phyloP scores from a whole-genome alignment of 2,797 vertebrate species.

The Myotis planiceps region DNA sequence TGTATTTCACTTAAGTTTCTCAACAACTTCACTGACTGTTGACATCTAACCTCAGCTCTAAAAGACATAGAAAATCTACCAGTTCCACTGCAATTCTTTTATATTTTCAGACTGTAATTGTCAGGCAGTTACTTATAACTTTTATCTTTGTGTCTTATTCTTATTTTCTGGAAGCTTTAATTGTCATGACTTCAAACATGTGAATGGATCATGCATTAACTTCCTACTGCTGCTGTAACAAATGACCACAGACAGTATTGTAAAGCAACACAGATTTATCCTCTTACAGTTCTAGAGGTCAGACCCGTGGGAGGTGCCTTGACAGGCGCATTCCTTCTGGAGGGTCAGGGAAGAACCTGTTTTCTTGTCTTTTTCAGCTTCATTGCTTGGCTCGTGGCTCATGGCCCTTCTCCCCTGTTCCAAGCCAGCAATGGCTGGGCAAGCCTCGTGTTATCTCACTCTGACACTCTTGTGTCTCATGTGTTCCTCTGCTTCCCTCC shows the following conservation, averaged over 20 bases:
- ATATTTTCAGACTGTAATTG: not conserved
- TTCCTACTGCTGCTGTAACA: not conserved
- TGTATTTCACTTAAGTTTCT: not conserved
- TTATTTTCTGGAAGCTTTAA: constrained; percentile 29
- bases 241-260: not conserved
- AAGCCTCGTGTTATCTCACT: not conserved
- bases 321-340: not conserved
- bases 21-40: not conserved
- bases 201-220: not conserved
- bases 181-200: not conserved
- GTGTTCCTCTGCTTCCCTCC: not conserved
- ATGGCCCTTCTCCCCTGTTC: not conserved
- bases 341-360: not conserved
- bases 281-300: not conserved
- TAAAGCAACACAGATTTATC: not conserved
- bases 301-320: not conserved
- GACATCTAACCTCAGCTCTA: not conserved
- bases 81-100: not conserved
- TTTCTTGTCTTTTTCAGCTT: not conserved
- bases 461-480: not conserved
- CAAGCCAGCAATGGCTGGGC: not conserved
- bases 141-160: not conserved
- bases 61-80: not conserved
- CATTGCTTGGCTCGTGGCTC: not conserved
- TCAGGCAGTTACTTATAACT: not conserved